A percentile compares a stretch with the other conserved stretches of the same genome.
Conservation (phyloP, 2,888 invertebrate genomes). For the Stramonita haemastoma region DNA sequence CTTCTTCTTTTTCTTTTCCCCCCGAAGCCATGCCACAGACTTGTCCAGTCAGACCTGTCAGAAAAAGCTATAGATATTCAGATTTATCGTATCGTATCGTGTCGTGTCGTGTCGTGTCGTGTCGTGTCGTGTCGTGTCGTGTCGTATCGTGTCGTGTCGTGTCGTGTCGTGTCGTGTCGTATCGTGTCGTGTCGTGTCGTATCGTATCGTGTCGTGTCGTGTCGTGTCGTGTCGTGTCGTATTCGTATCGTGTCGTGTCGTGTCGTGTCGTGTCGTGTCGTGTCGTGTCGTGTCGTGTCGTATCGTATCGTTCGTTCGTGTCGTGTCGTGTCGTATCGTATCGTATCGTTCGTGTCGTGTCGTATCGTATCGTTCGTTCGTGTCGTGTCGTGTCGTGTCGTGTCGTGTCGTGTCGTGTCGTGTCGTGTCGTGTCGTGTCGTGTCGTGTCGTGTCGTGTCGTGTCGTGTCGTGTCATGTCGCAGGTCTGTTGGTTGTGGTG, state of each 20-base stretch:
- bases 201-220: neutral
- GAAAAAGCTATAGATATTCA: neutral
- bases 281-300: conserved; percentile 8
- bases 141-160: neutral
- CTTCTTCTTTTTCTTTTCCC: neutral
- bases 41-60: neutral
- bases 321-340: neutral
- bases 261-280: neutral
- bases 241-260: too few species aligned
- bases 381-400: too few species aligned
- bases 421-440: conserved; percentile 10
- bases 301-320: neutral
- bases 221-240: too few species aligned
- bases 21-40: neutral
- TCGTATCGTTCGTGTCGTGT: neutral
- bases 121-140: neutral
- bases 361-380: neutral
- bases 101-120: neutral
- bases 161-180: neutral
- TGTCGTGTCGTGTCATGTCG: conserved; percentile 6
- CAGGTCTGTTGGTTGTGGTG: neutral
- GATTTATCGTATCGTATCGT: neutral
- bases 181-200: neutral
- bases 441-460: conserved; percentile 18
- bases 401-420: neutral